Conservation (phyloP, 2,888 invertebrate species). For the Athetis lepigone region DNA sequence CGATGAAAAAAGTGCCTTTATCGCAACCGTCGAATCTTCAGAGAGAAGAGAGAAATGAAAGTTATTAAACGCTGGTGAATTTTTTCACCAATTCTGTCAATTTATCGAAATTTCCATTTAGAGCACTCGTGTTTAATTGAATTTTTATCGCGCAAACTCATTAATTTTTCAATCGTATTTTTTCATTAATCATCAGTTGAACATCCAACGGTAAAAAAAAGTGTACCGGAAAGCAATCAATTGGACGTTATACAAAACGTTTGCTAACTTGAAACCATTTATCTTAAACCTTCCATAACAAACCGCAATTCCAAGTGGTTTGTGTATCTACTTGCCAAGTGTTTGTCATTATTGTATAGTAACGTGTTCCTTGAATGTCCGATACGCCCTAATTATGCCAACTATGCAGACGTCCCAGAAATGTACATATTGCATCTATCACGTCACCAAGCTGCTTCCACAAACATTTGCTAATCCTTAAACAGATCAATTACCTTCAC, state of each 20-base stretch:
- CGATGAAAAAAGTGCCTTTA: constrained; percentile 59
- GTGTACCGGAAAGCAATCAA: constrained; percentile 45
- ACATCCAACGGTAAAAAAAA: constrained; percentile 20
- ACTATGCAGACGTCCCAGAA: constrained; percentile 7
- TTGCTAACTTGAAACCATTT: constrained; percentile 63
- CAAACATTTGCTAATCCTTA: constrained; percentile 42
- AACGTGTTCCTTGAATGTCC: constrained; percentile 8
- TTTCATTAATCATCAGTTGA: constrained; percentile 31
- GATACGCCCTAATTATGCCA: constrained; percentile 33
- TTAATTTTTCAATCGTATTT: constrained; percentile 39
- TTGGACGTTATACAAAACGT: constrained; percentile 70
- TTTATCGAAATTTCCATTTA: constrained; percentile 49
- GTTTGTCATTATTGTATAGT: constrained; percentile 50
- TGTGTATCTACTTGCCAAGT: constrained; percentile 41
- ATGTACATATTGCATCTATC: constrained; percentile 7
- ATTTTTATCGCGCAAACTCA: constrained; percentile 48
- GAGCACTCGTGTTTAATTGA: constrained; percentile 48
- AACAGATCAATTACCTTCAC: constrained; percentile 48
- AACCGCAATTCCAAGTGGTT: constrained; percentile 46
- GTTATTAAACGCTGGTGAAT: constrained; percentile 47
- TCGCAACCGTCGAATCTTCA: constrained; percentile 50
- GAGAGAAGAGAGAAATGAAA: constrained; percentile 47
- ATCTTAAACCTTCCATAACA: constrained; percentile 65
- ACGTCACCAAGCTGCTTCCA: constrained; percentile 24
- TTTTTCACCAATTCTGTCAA: constrained; percentile 50